These are phyloP conservation scores for Enteromius viviparus DNA, from an alignment of 2,797 vertebrate genomes.

Conservation along the genomic window DNA sequence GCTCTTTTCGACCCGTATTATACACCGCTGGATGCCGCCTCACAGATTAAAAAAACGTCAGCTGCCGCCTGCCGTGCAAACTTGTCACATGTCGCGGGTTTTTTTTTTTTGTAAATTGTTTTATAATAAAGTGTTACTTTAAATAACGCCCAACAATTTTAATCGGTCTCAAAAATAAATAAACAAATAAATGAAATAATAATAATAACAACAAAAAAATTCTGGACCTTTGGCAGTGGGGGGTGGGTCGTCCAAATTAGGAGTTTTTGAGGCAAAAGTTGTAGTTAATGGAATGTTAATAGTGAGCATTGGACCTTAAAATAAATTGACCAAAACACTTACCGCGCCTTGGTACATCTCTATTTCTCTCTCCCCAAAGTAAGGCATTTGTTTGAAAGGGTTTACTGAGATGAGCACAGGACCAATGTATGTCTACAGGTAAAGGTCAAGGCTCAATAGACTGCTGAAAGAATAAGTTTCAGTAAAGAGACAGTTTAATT, in stretches of 20 bases:
- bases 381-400: slow-evolving; percentile 99
- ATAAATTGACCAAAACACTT: slow-evolving; percentile 69
- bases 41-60: too few relatives aligned
- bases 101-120: too few relatives aligned
- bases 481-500: neutral
- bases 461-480: neutral
- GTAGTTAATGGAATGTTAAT: neutral
- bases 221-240: too few relatives aligned
- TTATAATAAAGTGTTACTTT: too few relatives aligned
- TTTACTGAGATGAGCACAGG: slow-evolving; percentile 97
- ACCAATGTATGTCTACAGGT: slow-evolving; percentile 92
- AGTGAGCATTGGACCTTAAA: neutral
- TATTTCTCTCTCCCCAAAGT: slow-evolving; percentile 97
- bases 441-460: slow-evolving; percentile 49
- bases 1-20: too few relatives aligned
- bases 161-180: too few relatives aligned
- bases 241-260: neutral
- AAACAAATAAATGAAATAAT: too few relatives aligned
- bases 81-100: too few relatives aligned
- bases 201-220: too few relatives aligned
- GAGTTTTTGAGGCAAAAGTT: neutral
- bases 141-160: too few relatives aligned
- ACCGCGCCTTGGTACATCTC: slow-evolving; percentile 99
- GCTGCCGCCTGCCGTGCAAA: too few relatives aligned
- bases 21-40: too few relatives aligned